Conservation (phyloP, 1,140 invertebrate species). For the Drosophila micromelanica region DNA sequence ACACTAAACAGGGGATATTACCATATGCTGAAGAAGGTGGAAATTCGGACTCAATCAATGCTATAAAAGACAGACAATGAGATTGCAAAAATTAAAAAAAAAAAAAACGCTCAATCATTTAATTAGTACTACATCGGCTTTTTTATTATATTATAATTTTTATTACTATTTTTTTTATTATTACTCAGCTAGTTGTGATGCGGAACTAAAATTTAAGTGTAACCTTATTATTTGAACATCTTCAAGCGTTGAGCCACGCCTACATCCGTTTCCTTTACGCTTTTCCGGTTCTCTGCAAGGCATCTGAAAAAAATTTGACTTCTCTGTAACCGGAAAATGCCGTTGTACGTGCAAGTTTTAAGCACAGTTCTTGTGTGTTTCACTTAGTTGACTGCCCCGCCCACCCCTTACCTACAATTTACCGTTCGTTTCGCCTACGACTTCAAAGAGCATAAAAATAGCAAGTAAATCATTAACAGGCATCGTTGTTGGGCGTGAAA, state of each 20-base stretch:
- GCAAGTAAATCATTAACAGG: slow-evolving; percentile 79
- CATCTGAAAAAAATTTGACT: slow-evolving; percentile 17
- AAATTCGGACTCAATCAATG: too few relatives aligned
- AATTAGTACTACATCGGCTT: too few relatives aligned
- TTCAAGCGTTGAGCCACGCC: slow-evolving; percentile 1
- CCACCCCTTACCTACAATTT: slow-evolving; percentile 1
- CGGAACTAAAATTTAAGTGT: background rate
- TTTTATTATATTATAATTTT: too few relatives aligned
- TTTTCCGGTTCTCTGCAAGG: slow-evolving; percentile 1
- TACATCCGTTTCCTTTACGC: slow-evolving; percentile 1
- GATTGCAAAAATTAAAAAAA: too few relatives aligned
- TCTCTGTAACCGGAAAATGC: slow-evolving; percentile 10
- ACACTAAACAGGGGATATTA: too few relatives aligned
- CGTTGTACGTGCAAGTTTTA: slow-evolving; percentile 15
- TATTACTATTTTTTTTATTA: too few relatives aligned
- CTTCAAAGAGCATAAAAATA: slow-evolving; percentile 62
- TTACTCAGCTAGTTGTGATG: too few relatives aligned
- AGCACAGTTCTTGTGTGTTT: slow-evolving; percentile 4
- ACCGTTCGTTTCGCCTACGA: background rate
- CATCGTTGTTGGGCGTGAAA: slow-evolving; percentile 42
- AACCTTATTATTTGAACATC: slow-evolving; percentile 3
- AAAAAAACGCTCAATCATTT: too few relatives aligned
- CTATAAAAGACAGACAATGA: too few relatives aligned
- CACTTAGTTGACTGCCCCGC: background rate
- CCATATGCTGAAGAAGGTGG: too few relatives aligned